Base-by-base conservation (phyloP, 2,113 vertebrate genomes). In the Ibidorhyncha struthersii region DNA sequence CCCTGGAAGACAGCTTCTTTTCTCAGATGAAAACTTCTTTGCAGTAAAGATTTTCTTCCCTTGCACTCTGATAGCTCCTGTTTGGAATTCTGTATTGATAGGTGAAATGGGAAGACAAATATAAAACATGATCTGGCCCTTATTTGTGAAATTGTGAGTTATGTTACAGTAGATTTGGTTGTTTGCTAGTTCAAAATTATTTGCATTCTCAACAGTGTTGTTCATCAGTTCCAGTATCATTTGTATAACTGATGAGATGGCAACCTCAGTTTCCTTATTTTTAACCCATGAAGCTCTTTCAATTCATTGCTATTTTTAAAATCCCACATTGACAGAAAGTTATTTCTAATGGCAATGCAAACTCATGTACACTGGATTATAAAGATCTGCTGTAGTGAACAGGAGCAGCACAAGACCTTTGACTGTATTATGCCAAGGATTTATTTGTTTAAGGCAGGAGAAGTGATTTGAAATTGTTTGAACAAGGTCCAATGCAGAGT, bases 401-500 rank as follows among this genome's bases (percentile, higher is more conserved):
- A 88, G 78, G 81, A 83, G 32, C 17, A 86, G n/a, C 59, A 69
- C 17, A 80, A 91, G 66, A 82, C 45, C 49, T 95, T 82, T 69
- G 59, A 78, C 53, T 82, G 12, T 47, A 56, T 72, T 89, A 79
- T 62, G 63, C 61, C 53, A 36, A 59, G 4, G 11, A 27, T 79
- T 96, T 90, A 73, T 95, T 96, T 94, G 22, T 93, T 81, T 92
- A 90, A 82, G 43, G 23, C 40, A 94, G 52, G 27, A 72, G 32
- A 95, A 95, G 50, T 71, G 56, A 78, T 93, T 92, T 96, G 80
- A 94, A 96, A 92, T 88, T 92, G 53, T 96, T 97, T 95, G 82
- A 91, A 76, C 29, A 87, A 91, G 30, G 45, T 96, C 66, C 87
- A 72, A 5, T 14, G 27, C 11, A 67, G 38, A 81, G 18, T 83